phyloP scores from a whole-genome alignment of 1,140 invertebrate species.

The Sinella curviseta region DNA sequence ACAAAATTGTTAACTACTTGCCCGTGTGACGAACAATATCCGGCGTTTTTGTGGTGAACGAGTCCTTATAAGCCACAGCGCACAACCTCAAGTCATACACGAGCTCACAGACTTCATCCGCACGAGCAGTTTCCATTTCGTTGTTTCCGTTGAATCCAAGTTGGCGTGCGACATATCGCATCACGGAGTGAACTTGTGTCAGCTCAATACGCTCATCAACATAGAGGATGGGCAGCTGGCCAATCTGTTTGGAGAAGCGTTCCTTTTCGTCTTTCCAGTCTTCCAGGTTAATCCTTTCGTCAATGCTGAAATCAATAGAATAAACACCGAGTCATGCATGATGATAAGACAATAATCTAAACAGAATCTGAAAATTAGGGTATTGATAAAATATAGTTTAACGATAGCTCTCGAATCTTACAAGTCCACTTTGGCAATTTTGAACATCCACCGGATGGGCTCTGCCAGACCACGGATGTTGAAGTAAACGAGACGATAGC shows the following conservation, averaged over 20 bases:
- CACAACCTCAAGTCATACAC: slow-evolving; percentile 5
- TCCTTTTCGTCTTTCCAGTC: slow-evolving; percentile 7
- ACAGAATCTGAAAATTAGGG: too few species aligned
- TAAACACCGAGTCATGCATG: too few species aligned
- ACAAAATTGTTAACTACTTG: slow-evolving; percentile 8
- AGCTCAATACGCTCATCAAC: slow-evolving; percentile 19
- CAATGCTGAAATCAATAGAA: too few species aligned
- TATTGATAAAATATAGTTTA: too few species aligned
- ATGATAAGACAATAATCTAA: too few species aligned
- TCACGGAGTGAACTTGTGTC: slow-evolving; percentile 11
- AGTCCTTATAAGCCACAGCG: slow-evolving; percentile 3
- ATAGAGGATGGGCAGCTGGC: slow-evolving; percentile 18
- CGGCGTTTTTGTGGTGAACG: slow-evolving; percentile 1
- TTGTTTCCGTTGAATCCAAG: slow-evolving; percentile 5
- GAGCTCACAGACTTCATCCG: slow-evolving; percentile 17
- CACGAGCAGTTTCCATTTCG: not conserved
- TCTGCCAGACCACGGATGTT: slow-evolving; percentile 2
- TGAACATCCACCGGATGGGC: slow-evolving; percentile 22
- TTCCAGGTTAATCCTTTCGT: not conserved
- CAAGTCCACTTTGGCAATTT: slow-evolving; percentile 11
- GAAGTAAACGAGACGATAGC: not conserved
- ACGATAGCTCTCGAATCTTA: not conserved
- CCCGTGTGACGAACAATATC: slow-evolving; percentile 26
- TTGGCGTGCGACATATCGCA: slow-evolving; percentile 14
- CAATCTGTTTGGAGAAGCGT: slow-evolving; percentile 9